Evolutionary conservation across 2,113 vertebrate species (phyloP), one percentile per base, ranked within the genome.

Genomic region (Tachysurus fulvidraco): DNA sequence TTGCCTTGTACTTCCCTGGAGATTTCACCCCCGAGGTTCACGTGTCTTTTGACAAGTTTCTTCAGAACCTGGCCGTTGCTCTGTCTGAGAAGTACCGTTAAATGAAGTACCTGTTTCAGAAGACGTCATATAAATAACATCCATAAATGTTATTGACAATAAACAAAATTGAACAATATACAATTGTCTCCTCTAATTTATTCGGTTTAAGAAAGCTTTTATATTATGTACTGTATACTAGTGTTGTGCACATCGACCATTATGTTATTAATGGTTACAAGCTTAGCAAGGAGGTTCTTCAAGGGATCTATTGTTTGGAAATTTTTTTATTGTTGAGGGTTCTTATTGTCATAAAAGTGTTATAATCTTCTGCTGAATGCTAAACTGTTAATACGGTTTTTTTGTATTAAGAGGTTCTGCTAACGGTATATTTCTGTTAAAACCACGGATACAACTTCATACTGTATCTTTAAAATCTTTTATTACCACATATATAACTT

Each of bases 11-110:
- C 13, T 88, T 77, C 81, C 83, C 86, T 0, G 54, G 0, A 12
- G 88, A 89, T 0, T 89, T 89, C 86, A 85, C 83, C 17, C 83
- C 88, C 4, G 88, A 89, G 59, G 83, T 69, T 57, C 46, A 89
- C n/a, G 55, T 89, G 81, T 54, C 86, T 36, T 57, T 84, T 25
- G 86, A 89, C 88, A 89, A 89, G 77, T 89, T 88, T 50, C 65
- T 89, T 4, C 12, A 55, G 36, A 59, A 36, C n/a, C 25, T 89
- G 86, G 81, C 82, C 57, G 10, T 84, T 13, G 88, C 88, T 84
- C 83, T 89, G 82, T 36, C 86, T 73, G 88, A 89, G 62, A 89
- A 85, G 41, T 88, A 89, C 86, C 57, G 86, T 30, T 89, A 71
- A 89, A 84, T 59, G 54, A 74, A n/a, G 67, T 17, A 57, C 30